A percentile compares a stretch with the other conserved stretches of the same genome.
These are phyloP conservation scores for Garrulus glandarius DNA, from an alignment of 2,797 vertebrate genomes.

Conservation along the genomic window DNA sequence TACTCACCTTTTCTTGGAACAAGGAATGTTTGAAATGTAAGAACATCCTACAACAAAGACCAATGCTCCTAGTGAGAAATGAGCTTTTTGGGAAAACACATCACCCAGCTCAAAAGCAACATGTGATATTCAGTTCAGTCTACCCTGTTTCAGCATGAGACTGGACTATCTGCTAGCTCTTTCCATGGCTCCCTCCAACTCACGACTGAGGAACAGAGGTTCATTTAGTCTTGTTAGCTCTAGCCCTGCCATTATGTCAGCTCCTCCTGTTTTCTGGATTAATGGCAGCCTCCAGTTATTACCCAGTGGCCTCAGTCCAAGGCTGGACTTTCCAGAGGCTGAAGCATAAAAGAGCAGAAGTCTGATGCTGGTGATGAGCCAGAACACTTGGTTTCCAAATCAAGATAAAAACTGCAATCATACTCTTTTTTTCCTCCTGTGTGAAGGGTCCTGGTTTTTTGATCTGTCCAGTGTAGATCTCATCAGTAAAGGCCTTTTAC, in stretches of 20 bases:
- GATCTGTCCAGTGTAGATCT: neutral
- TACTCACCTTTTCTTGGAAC: neutral
- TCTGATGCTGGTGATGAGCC: slow-evolving; percentile 14
- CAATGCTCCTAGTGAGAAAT: neutral
- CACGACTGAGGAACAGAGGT: neutral
- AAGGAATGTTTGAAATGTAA: neutral
- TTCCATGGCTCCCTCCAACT: slow-evolving; percentile 2
- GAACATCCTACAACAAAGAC: neutral
- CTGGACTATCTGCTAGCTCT: neutral
- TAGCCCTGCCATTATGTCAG: neutral
- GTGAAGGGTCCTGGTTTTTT: neutral
- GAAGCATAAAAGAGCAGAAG: neutral
- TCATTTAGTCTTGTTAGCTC: neutral
- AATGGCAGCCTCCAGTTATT: neutral
- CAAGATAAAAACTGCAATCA: neutral
- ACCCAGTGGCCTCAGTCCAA: slow-evolving; percentile 1
- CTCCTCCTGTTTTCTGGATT: slow-evolving; percentile 14
- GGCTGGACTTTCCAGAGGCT: neutral
- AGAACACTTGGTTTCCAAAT: slow-evolving; percentile 26
- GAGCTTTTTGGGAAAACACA: neutral
- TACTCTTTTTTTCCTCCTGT: neutral
- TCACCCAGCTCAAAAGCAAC: neutral
- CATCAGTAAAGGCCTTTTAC: neutral
- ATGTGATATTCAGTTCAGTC: neutral
- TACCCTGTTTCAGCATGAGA: neutral